phyloP scores from a whole-genome alignment of 2,888 invertebrate species.

The Petrolisthes cinctipes region DNA sequence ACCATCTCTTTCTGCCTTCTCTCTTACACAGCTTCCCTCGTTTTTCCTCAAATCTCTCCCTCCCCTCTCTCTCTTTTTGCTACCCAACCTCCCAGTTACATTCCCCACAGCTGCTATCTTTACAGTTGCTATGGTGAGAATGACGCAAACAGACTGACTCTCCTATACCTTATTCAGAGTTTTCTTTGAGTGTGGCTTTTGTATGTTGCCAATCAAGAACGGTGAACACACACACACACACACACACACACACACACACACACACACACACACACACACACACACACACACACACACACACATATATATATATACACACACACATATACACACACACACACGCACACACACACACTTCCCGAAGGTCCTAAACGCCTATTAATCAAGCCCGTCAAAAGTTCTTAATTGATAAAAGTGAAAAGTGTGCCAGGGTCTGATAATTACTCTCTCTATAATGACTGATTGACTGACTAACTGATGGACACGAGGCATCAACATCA shows the following conservation, averaged over 20 bases:
- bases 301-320: slow-evolving; percentile 15
- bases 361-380: background rate
- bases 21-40: too few relatives aligned
- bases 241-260: slow-evolving; percentile 5
- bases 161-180: too few relatives aligned
- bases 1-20: too few relatives aligned
- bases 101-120: background rate
- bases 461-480: too few relatives aligned
- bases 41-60: background rate
- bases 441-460: too few relatives aligned
- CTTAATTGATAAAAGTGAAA: background rate
- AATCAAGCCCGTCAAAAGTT: background rate
- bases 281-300: slow-evolving; percentile 5
- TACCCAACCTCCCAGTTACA: background rate
- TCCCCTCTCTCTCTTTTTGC: background rate
- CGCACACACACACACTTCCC: slow-evolving; percentile 20
- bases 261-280: slow-evolving; percentile 29
- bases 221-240: background rate
- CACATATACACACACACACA: slow-evolving; percentile 21
- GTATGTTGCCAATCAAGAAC: too few relatives aligned
- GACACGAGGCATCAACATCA: too few relatives aligned
- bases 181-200: too few relatives aligned
- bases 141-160: background rate
- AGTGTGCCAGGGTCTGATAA: too few relatives aligned
- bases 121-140: background rate